Evolutionary conservation across 2,113 vertebrate genomes (phyloP).

Genomic region (Suricata suricatta): DNA sequence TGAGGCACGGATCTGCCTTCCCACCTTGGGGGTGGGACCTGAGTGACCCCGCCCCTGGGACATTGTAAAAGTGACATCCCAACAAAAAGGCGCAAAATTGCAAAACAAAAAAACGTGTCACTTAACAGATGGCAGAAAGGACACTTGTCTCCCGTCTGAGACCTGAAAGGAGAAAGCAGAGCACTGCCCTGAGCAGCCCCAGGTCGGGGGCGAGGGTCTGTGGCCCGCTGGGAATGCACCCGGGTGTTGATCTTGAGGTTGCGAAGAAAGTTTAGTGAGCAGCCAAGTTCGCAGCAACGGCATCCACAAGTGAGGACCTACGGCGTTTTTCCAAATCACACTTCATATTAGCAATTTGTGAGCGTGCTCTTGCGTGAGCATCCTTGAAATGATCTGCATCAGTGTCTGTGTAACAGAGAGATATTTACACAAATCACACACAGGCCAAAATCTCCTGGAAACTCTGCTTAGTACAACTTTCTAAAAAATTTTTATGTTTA

Average conservation of each 20-base stretch:
- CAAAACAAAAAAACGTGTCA: neutral
- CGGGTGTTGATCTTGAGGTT: neutral
- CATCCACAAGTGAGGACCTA: neutral
- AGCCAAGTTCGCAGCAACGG: neutral
- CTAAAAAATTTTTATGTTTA: no score
- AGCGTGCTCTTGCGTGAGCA: neutral
- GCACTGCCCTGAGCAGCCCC: neutral
- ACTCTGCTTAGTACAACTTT: no score
- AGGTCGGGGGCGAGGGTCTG: neutral
- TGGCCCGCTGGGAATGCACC: rapidly evolving
- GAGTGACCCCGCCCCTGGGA: rapidly evolving
- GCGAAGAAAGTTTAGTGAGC: neutral
- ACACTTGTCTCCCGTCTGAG: neutral
- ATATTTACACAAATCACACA: neutral
- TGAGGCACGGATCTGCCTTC: rapidly evolving
- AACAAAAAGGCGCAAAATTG: no score
- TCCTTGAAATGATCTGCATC: neutral
- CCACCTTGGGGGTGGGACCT: rapidly evolving
- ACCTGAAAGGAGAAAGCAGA: neutral
- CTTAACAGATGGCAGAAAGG: neutral
- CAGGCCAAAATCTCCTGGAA: neutral
- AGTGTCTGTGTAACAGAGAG: no score
- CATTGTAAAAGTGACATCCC: neutral
- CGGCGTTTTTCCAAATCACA: neutral
- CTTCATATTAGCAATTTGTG: no score